Conservation (phyloP, 2,797 vertebrate species). For the Phylloscopus collybita region DNA sequence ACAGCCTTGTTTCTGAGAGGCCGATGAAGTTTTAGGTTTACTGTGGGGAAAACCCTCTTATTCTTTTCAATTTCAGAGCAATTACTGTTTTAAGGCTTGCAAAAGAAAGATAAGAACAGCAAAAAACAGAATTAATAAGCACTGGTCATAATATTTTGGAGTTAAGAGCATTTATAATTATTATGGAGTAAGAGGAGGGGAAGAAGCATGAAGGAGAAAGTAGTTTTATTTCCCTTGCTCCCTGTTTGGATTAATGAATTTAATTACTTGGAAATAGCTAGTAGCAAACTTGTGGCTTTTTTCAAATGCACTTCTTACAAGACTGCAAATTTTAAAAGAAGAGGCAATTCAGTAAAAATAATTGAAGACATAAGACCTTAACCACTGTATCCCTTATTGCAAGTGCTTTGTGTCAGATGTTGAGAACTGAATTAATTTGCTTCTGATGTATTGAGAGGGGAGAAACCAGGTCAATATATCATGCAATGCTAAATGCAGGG, state of each 20-base stretch:
- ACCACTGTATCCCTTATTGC: not conserved
- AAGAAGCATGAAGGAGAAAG: slow-evolving; percentile 8
- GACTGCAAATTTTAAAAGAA: slow-evolving; percentile 12
- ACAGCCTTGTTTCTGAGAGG: not conserved
- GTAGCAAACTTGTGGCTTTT: slow-evolving; percentile 16
- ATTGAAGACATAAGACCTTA: slow-evolving; percentile 4
- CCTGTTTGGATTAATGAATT: slow-evolving; percentile 49
- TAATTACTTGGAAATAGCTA: slow-evolving; percentile 44
- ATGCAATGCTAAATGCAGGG: not conserved
- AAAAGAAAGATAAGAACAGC: slow-evolving; percentile 10
- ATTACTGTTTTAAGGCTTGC: slow-evolving; percentile 10
- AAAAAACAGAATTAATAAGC: not conserved
- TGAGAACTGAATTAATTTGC: slow-evolving; percentile 17
- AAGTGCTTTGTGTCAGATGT: slow-evolving; percentile 2
- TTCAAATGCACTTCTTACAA: slow-evolving; percentile 35
- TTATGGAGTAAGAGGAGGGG: not conserved
- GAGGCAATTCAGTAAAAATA: slow-evolving; percentile 23
- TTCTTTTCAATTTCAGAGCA: not conserved
- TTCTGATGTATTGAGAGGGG: not conserved
- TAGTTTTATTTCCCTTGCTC: slow-evolving; percentile 29
- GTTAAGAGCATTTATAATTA: slow-evolving; percentile 3
- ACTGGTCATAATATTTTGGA: not conserved
- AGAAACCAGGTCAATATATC: not conserved
- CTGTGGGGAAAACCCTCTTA: not conserved
- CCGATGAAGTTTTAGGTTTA: not conserved